Evolutionary conservation across 2,797 vertebrate genomes (phyloP), one percentile per base, ranked within the genome.

Genomic region (Threskiornis aethiopicus): DNA sequence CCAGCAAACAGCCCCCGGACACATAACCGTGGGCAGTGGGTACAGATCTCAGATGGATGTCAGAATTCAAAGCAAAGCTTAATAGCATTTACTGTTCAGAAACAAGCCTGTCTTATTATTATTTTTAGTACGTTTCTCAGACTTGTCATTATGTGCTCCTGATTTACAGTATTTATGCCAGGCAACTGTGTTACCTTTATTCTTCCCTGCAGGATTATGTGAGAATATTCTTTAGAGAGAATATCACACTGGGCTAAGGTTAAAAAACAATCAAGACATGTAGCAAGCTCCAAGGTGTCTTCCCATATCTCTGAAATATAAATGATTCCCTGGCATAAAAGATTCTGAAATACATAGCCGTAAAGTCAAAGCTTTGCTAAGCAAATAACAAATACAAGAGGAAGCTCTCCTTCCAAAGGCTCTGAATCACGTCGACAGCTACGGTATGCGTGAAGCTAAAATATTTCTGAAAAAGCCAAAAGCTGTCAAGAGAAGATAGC

Each of bases 351-450:
- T 93, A 92, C 42, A 90, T 24, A 96, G 70, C 97, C 94, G 94
- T 95, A 97, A 97, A 97, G 92, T 82, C 88, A 96, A 67, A 95
- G 84, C 70, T 96, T 94, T 96, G 81, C 95, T 95, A 97, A 97
- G 92, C 92, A 98, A 98, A 92, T 95, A 98, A 97, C 87, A 97
- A 95, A 97, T 93, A 96, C 90, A 96, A 89, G 62, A 84, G 39
- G 91, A 96, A 97, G 89, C 49, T 72, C 62, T 95, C 72, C 84
- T 96, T 96, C 75, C 84, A 91, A 49, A 95, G 78, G 92, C 59
- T 76, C 78, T 97, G 97, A 97, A 97, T 98, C 95, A 97, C 16
- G 2, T 29, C 6, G 58, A 96, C 90, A 97, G 93, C 59, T 92
- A 55, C 13, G 5, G 49, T 55, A 87, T 39, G 84, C 18, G 4